A percentile compares a stretch with the other conserved stretches of the same genome.
Conservation (phyloP, 2,888 invertebrate genomes). For the Orthonevra nobilis region DNA sequence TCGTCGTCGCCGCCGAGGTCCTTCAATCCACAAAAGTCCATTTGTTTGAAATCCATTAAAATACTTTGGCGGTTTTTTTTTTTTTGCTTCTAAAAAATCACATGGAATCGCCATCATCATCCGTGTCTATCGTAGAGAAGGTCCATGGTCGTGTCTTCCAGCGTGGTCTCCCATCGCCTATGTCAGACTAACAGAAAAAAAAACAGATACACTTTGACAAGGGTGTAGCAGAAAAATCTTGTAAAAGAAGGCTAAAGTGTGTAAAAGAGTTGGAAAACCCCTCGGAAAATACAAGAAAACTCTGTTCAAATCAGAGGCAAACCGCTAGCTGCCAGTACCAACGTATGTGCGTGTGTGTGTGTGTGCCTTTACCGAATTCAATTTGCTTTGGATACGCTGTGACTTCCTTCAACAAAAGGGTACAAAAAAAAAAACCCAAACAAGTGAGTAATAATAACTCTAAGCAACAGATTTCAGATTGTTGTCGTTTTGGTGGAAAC, state of each 20-base stretch:
- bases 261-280: slow-evolving; percentile 15
- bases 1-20: slow-evolving; percentile 3
- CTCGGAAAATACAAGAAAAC: slow-evolving; percentile 7
- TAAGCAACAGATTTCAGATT: slow-evolving; percentile 40
- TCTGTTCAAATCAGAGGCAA: slow-evolving; percentile 1
- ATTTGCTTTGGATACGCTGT: slow-evolving; percentile 22
- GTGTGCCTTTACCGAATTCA: slow-evolving; percentile 32
- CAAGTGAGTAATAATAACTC: background rate
- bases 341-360: too few species aligned
- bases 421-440: slow-evolving; percentile 2
- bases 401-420: slow-evolving; percentile 20
- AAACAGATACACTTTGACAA: slow-evolving; percentile 34
- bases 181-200: background rate
- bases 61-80: slow-evolving; percentile 51
- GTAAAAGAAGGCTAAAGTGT: slow-evolving; percentile 21
- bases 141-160: background rate
- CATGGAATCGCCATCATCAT: slow-evolving; percentile 37
- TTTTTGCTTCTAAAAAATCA: slow-evolving; percentile 26
- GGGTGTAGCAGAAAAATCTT: slow-evolving; percentile 32
- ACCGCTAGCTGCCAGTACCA: background rate
- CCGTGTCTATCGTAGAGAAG: background rate
- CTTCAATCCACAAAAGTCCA: slow-evolving; percentile 13
- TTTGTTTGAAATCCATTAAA: slow-evolving; percentile 64
- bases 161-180: too few species aligned
- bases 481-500: slow-evolving; percentile 9